Evolutionary conservation across 2,797 vertebrate genomes (phyloP).

Genomic region (Sciurus carolinensis): DNA sequence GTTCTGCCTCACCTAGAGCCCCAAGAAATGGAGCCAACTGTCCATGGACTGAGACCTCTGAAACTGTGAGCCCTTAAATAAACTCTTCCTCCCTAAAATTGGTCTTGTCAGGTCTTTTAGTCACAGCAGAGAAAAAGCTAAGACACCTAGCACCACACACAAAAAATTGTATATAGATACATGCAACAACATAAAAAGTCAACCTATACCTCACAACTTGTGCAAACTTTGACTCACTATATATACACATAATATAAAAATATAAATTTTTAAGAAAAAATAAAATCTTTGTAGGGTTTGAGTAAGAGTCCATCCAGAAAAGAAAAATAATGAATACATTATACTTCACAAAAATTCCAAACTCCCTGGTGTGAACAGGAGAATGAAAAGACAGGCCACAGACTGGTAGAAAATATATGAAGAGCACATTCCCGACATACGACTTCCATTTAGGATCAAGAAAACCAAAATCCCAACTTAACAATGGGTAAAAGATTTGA

Average conservation of each 20-base stretch:
- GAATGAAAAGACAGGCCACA: neutral
- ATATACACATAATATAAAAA: neutral
- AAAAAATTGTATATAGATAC: no score
- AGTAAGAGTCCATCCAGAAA: neutral
- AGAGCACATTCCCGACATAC: neutral
- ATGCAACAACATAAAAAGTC: neutral
- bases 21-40: no score
- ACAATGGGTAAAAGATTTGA: neutral
- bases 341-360: neutral
- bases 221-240: neutral
- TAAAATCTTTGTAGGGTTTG: neutral
- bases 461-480: neutral
- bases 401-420: neutral
- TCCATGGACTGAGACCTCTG: no score
- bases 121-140: no score
- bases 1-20: no score
- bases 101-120: no score
- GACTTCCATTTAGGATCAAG: neutral
- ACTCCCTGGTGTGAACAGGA: neutral
- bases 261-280: neutral
- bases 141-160: no score
- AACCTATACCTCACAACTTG: neutral
- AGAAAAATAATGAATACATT: neutral
- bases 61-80: no score
- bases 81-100: no score